Base-by-base conservation (phyloP, 2,113 vertebrate species). In the Pseudolaguvia tuberculata region DNA sequence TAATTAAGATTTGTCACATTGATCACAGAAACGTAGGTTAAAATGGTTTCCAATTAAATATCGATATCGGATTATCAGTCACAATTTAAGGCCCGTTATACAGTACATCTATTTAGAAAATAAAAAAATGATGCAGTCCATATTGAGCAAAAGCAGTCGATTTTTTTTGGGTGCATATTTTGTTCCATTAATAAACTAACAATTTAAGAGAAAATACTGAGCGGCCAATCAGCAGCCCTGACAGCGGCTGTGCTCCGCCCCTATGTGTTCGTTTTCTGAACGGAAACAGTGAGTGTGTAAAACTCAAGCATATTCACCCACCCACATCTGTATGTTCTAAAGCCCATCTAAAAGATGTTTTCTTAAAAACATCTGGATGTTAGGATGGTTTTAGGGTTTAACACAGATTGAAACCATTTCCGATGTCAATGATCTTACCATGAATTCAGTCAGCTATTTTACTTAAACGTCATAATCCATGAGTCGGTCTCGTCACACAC, bases 381-480 rank as follows among this genome's bases (percentile, higher is more conserved):
- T 52, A 39, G 35, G 27, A 61, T 21, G 6, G 2, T 47, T 35
- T 15, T 18, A 25, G 15, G n/a, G 17, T 15, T 53, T 5, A n/a
- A 27, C 21, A 18, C 39, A 42, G 8, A 9, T 45, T 21, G 21
- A 56, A 12, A 58, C 53, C 18, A 10, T 66, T 15, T 51, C 31
- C 42, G 21, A 42, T 5, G 39, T 42, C 39, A 42, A 42, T 42
- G 29, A 35, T 39, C 66, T 69, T 21, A 70, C 15, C 29, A 9
- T 56, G 23, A 55, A 58, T 61, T 75, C 61, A 62, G 73, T 18
- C 29, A 31, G 35, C 7, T 56, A 20, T 18, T 5, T 1, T 8
- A 4, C 27, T 23, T 7, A 74, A 70, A 29, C 53, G 51, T 75
- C 78, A 61, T 76, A 63, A 80, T 80, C 73, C 48, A 29, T 65